Evolutionary conservation across 2,113 vertebrate genomes (phyloP), one percentile per base, ranked within the genome.

Genomic region (Actenoides hombroni): DNA sequence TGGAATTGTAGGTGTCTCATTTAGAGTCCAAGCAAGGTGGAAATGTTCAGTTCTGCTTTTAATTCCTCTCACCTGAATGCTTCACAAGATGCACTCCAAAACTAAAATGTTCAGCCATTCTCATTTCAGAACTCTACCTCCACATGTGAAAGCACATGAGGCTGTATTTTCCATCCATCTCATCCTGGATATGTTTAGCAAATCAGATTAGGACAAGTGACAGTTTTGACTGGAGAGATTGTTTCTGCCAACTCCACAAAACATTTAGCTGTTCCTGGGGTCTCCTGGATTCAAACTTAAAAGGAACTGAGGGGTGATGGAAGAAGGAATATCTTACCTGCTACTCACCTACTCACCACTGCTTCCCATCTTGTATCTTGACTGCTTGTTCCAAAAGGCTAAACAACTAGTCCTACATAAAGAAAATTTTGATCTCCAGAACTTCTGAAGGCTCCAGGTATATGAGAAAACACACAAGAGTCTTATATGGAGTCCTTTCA

Each of bases 1-100:
- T 97, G 92, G 85, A 97, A 46, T 96, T 97, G 77, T 96, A 97
- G 96, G 94, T 97, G 80, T 96, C 95, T 97, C 92, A 90, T 67
- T 91, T 96, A 92, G 84, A 97, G 93, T 94, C 92, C 95, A 88
- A 90, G 82, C n/a, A 69, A 94, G 89, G 95, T 76, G 49, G 88
- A 97, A 92, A 75, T 35, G 39, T 64, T 94, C 90, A 84, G 88
- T 21, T 87, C 90, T 97, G 64, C 79, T 94, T 96, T 92, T 95
- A 93, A 86, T 95, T 90, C 53, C 86, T 86, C 63, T 84, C 90
- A 94, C 92, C 76, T 94, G 94, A 94, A 87, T 69, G 85, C 54
- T 93, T 96, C 69, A 95, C 63, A 77, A 91, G 75, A 76, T 54
- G 31, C 48, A 17, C 63, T 91, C 54, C 33, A 81, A 91, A 94